Evolutionary conservation across 2,113 vertebrate species (phyloP), one percentile per base, ranked within the genome.

Genomic region (Gymnobelideus leadbeateri): DNA sequence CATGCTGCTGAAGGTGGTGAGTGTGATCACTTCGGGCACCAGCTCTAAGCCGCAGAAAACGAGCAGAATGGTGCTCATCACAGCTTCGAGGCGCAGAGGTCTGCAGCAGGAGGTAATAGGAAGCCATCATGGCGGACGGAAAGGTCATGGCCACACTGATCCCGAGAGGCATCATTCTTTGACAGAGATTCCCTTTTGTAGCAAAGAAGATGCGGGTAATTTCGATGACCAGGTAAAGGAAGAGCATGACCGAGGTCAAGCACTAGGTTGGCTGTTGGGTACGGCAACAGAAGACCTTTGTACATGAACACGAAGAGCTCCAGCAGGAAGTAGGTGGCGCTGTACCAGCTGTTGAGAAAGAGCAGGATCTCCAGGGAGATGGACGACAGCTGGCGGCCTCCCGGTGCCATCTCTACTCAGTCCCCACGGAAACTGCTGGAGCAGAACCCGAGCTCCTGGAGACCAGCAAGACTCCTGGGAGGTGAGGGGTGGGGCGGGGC

Each of bases 131-230:
- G 0, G 98, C 98, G 0, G 99, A 99, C 0, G 99, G 99, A 16
- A 99, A 37, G 19, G 99, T 99, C 50, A 99, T 95, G 12, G 99
- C 97, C 98, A 99, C 95, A 1, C 99, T 99, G 95, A 99, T 95
- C 12, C 97, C 97, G 7, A 99, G 98, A 0, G 99, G 98, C 98
- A 99, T 98, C 94, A 99, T 98, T 91, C 98, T 98, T 96, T 99
- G 99, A 51, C 99, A 99, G 97, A 99, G 99, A 98, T 99, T 99
- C 92, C 99, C 99, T 98, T 99, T 99, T 96, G 98, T 99, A 26
- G 99, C 99, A 0, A 99, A 99, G 97, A 99, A 99, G 53, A 99
- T 99, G 55, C 99, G 97, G 0, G 99, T 98, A 10, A 98, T 98
- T 98, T 99, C 99, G 77, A 99, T 98, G 61, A 99, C 99, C 1